phyloP scores from a whole-genome alignment of 2,797 vertebrate genomes.

The Chromis chromis region DNA sequence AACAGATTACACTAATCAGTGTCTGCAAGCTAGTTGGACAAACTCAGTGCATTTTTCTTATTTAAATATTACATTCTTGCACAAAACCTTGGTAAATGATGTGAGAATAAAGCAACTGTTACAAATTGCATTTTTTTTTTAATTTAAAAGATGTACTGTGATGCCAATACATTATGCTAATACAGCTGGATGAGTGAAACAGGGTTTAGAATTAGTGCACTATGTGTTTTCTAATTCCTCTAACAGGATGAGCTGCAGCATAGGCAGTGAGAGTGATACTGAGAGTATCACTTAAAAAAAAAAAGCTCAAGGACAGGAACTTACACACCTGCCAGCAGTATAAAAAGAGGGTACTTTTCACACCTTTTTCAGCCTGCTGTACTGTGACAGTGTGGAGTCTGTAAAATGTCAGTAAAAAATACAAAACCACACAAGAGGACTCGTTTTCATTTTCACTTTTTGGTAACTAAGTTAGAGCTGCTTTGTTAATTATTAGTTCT shows the following conservation, averaged over 20 bases:
- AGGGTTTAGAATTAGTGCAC: slow-evolving; percentile 13
- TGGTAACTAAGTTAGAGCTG: not conserved
- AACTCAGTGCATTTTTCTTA: slow-evolving; percentile 1
- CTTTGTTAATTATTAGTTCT: not conserved
- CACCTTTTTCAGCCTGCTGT: slow-evolving; percentile 18
- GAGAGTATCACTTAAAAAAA: not conserved
- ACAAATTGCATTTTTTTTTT: not conserved
- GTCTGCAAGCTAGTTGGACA: slow-evolving; percentile 12
- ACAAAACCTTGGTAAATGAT: slow-evolving; percentile 8
- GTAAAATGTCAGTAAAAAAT: not conserved
- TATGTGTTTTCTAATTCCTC: slow-evolving; percentile 25
- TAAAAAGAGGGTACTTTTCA: slow-evolving; percentile 20
- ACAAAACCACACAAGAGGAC: slow-evolving; percentile 2
- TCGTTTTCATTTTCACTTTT: not conserved
- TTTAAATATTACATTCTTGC: not conserved
- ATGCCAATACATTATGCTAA: slow-evolving; percentile 17
- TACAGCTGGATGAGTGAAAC: slow-evolving; percentile 15
- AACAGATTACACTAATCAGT: slow-evolving; percentile 40
- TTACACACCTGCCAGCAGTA: not conserved
- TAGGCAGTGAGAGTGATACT: not conserved
- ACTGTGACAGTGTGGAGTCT: slow-evolving; percentile 14
- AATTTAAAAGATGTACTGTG: not conserved
- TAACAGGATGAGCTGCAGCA: slow-evolving; percentile 41
- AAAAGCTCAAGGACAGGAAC: slow-evolving; percentile 3
- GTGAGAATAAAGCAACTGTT: not conserved